Evolutionary conservation across 2,888 invertebrate genomes (phyloP), one percentile per base, ranked within the genome.

Genomic region (Mycalesis mineus): DNA sequence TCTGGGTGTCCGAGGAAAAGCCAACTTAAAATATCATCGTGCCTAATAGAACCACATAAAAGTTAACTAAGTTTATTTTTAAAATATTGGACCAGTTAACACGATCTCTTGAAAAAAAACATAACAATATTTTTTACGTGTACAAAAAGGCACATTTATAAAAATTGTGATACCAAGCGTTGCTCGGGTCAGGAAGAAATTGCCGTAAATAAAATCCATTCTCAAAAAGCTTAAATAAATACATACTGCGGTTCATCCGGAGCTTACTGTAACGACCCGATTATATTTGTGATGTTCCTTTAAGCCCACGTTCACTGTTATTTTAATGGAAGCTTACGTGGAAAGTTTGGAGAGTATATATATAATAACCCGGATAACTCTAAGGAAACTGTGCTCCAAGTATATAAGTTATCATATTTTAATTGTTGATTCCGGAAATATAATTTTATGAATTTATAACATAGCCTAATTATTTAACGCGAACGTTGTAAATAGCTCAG

Each of bases 261-360:
- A 45, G 47, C 58, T 52, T 55, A 51, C 57, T 58, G 69, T 71
- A 72, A 73, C 72, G 73, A 71, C 67, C 69, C 61, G 65, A 66
- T 66, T 65, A 66, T 66, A 68, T 65, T 62, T 66, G 59, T 61
- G 66, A 66, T 68, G 68, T 61, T 61, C 57, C 57, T 61, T 53
- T 58, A 60, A 63, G 50, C 45, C 50, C 51, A 42, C 39, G 37
- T 48, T 13, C 55, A 60, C 62, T 57, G 58, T 65, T 65, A 62
- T 58, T 67, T 74, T 78, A 75, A 78, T 75, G 73, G 74, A 69
- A 70, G 68, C 68, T 73, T 69, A 73, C 70, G 69, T 65, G 68
- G 65, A 66, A 68, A 72, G 71, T 70, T 68, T 67, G 63, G 60
- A 31, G 29, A 29, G 41, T 51, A 64, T 64, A 55, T 50, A 60